Conservation (phyloP, 2,113 vertebrate species). For the Muntiacus reevesi region DNA sequence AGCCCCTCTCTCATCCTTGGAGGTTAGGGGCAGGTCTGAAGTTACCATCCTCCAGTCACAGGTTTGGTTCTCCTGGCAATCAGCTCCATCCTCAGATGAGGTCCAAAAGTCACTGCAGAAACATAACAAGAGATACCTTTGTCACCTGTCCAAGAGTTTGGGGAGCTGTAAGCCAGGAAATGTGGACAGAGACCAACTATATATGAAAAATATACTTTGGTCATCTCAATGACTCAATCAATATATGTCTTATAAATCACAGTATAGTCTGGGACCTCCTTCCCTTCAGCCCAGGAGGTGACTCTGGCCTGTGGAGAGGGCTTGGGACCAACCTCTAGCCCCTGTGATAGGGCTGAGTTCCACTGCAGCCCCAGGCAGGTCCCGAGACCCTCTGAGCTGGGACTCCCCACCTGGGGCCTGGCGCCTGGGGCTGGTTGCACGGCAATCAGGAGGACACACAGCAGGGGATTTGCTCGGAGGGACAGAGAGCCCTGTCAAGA, state of each 20-base stretch:
- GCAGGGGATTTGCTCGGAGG: neutral
- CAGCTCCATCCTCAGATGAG: neutral
- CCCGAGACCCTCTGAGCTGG: neutral
- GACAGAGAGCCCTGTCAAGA: neutral
- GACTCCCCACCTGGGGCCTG: neutral
- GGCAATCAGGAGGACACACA: neutral
- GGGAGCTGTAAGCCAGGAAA: neutral
- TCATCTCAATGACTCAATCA: neutral
- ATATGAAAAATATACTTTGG: neutral
- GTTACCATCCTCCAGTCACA: neutral
- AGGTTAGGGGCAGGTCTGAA: neutral
- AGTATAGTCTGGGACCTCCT: neutral
- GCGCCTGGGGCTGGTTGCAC: neutral
- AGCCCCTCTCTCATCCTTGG: neutral
- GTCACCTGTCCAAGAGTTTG: too few relatives aligned
- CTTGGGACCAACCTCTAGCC: neutral
- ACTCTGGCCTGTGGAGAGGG: neutral
- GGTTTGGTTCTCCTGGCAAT: neutral
- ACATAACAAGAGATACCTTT: neutral
- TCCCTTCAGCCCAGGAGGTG: neutral
- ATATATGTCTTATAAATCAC: neutral
- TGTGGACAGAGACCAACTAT: neutral
- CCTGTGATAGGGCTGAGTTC: neutral
- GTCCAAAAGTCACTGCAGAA: neutral
- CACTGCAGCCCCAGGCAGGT: neutral